Evolutionary conservation across 2,888 invertebrate genomes (phyloP), one percentile per base, ranked within the genome.

Genomic region (Esperia sulphurella): DNA sequence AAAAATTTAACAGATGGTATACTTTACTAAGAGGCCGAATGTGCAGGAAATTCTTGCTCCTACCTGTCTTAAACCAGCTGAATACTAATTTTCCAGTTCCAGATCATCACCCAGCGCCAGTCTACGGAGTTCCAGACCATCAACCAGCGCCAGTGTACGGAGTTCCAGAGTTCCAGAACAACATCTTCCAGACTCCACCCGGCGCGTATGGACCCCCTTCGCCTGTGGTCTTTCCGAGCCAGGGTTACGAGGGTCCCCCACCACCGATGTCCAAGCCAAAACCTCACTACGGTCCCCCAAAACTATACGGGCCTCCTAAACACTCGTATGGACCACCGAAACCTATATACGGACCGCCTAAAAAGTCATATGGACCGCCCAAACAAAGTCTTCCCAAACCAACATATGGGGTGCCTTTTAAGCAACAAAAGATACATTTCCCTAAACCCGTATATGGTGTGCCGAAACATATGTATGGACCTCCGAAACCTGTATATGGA

Each of bases 71-170:
- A 21, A 2, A 21, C 21, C 21, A 3, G 2, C 21, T 21, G 2
- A 3, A 21, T 21, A 21, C 5, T 21, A 3, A 5, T 35, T 10
- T 38, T 39, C n/a, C 51, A 74, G 83, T 91, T 79, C 65, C 83
- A 75, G 91, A 90, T 1, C 76, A 64, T n/a, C 75, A 84, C 9
- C 92, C 92, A 1, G 80, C 89, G 1, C 92, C 92, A 13, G 85
- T 92, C 0, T 92, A 92, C 65, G 92, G 92, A 74, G 83, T 91
- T 79, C 65, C 83, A 75, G 91, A 90, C 1, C 76, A 64, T 10
- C 75, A 84, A 10, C 92, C 92, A 1, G 80, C 89, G 1, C 92
- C 92, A 13, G 85, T 92, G 0, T 92, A 92, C 65, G 92, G 92
- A 74, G 83, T 91, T 79, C 65, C 83, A 92, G 92, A 46, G 91